Evolutionary conservation across 2,797 vertebrate genomes (phyloP).

Genomic region (Yasuhikotakia modesta): DNA sequence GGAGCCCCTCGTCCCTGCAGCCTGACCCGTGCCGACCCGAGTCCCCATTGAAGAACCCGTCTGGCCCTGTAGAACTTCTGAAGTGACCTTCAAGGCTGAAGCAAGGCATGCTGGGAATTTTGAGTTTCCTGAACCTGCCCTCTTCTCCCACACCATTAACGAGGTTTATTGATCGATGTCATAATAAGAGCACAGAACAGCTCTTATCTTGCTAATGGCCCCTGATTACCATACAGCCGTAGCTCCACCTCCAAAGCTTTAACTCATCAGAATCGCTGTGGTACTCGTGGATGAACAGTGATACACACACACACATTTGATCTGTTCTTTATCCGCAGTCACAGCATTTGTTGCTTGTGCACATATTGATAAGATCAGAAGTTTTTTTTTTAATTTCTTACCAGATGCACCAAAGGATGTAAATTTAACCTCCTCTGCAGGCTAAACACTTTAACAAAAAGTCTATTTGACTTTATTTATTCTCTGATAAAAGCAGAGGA

Average conservation of each 20-base stretch:
- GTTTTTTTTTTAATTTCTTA: constrained; percentile 28
- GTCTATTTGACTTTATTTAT: constrained; percentile 37
- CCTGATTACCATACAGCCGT: constrained; percentile 56
- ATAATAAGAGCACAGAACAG: background rate
- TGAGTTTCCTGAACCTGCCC: background rate
- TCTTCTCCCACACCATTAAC: background rate
- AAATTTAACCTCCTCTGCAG: constrained; percentile 18
- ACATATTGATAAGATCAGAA: background rate
- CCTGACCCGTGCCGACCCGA: constrained; percentile 81
- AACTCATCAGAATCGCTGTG: constrained; percentile 25
- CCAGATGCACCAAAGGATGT: constrained; percentile 27
- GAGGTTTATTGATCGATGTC: background rate
- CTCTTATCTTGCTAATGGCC: constrained; percentile 45
- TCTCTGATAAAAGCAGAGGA: constrained; percentile 20
- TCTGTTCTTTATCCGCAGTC: background rate
- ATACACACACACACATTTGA: constrained; percentile 30
- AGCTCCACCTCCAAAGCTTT: constrained; percentile 26
- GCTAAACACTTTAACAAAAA: constrained; percentile 42
- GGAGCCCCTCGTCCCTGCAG: constrained; percentile 83
- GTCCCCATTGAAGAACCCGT: constrained; percentile 81
- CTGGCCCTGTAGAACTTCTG: constrained; percentile 33
- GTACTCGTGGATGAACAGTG: constrained; percentile 47
- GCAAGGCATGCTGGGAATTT: constrained; percentile 47
- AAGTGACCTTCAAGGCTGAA: constrained; percentile 66
- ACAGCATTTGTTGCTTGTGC: constrained; percentile 4